Evolutionary conservation across 2,797 vertebrate species (phyloP), one percentile per base, ranked within the genome.

Genomic region (Austrolebias charrua): DNA sequence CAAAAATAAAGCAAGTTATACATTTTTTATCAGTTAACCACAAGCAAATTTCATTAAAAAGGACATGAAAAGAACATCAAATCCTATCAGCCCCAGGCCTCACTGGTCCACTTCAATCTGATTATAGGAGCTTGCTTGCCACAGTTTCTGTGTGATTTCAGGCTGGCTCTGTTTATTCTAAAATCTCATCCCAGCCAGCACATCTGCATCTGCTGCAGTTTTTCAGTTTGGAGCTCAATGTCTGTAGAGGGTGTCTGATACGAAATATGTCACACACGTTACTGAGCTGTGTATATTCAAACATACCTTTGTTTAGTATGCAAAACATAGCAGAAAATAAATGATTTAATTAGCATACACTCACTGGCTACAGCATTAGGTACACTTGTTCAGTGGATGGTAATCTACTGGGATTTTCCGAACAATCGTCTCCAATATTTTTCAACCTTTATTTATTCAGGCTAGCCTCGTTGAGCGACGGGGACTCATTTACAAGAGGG

Each of bases 281-380:
- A 20, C 3, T 54, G 33, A 45, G 28, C 13, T 18, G 1, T 33
- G 29, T 16, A 53, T 40, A 45, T 43, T 43, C 63, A 38, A 16
- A 19, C 33, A 24, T 49, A 63, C 46, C 18, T 43, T 31, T 58
- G 59, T 24, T 45, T 24, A 59, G 19, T 66, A 45, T 71, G 59
- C 52, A 64, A 55, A 78, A 77, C 66, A 79, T 78, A 79, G 71
- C 64, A 84, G 45, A 68, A 60, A 73, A 83, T 80, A 79, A 66
- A 74, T 69, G 40, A 29, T 56, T 57, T 60, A 65, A 57, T 85
- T 85, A 76, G 84, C 86, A 85, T 77, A 71, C 62, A 54, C 35
- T 38, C 35, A 38, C 10, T 11, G 31, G 2, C 31, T 9, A 33
- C 31, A 6, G 6, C 7, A 33, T 33, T 33, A 33, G 31, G 31